Evolutionary conservation across 2,113 vertebrate genomes (phyloP).

Genomic region (Orcinus orca): DNA sequence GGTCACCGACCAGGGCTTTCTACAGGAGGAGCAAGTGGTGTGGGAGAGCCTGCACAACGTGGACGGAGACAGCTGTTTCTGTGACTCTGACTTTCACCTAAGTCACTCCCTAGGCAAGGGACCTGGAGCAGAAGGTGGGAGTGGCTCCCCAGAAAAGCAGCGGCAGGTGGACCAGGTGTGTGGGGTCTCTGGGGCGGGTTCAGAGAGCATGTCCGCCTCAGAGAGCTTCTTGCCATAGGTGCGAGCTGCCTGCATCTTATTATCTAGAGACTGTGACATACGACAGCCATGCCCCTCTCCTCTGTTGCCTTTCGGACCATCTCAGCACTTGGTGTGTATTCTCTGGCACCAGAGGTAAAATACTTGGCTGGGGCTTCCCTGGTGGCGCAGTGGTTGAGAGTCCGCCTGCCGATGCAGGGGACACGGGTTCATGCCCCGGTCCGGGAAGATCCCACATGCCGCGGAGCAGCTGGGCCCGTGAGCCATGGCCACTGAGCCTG

Average conservation of each 20-base stretch:
- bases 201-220: neutral
- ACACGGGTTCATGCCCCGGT: no score
- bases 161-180: constrained; percentile 92
- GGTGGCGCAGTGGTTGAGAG: no score
- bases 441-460: no score
- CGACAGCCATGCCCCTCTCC: neutral
- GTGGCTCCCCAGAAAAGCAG: constrained; percentile 79
- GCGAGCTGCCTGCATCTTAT: neutral
- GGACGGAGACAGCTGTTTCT: constrained; percentile 95
- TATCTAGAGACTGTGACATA: neutral
- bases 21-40: constrained; percentile 90
- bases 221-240: neutral
- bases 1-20: constrained; percentile 96
- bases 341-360: neutral
- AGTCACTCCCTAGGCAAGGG: constrained; percentile 85
- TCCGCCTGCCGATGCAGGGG: no score
- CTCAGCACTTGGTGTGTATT: neutral
- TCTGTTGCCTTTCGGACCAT: neutral
- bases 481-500: no score
- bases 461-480: no score
- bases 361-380: neutral
- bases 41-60: constrained; percentile 96
- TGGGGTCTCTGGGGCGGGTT: neutral
- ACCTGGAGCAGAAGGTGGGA: neutral
- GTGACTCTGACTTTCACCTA: constrained; percentile 90